A percentile compares a stretch with the other conserved stretches of the same genome.
These are phyloP conservation scores for Pseudachorutes palmiensis DNA, from an alignment of 1,140 invertebrate species.

Conservation along the genomic window DNA sequence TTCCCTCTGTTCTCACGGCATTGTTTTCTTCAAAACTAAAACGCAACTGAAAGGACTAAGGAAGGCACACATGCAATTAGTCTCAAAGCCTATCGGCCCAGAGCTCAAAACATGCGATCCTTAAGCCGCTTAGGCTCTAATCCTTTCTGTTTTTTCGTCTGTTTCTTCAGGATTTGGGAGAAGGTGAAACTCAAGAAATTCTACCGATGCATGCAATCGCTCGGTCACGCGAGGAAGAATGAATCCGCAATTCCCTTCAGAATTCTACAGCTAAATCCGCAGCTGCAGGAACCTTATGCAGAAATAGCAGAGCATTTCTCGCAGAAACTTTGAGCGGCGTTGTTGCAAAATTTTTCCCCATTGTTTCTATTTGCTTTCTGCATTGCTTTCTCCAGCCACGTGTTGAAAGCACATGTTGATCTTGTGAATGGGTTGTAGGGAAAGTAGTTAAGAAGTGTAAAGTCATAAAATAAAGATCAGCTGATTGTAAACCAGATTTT, in stretches of 20 bases:
- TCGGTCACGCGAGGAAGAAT: constrained; percentile 1
- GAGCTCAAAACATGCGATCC: constrained; percentile 10
- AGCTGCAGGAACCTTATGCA: no score
- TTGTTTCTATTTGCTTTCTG: no score
- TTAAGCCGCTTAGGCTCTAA: not conserved
- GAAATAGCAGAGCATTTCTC: no score
- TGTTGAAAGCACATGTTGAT: not conserved
- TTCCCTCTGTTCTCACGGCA: constrained; percentile 26
- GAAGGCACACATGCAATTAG: constrained; percentile 17
- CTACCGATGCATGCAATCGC: not conserved
- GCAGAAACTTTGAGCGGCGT: no score
- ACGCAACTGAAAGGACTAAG: not conserved
- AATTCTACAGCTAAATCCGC: no score
- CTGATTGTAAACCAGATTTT: constrained; percentile 9
- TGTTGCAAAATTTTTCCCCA: no score
- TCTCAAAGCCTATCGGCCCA: not conserved
- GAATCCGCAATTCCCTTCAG: no score
- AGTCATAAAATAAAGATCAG: constrained; percentile 6
- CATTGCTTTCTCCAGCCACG: no score
- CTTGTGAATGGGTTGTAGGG: not conserved
- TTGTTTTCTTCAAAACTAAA: not conserved
- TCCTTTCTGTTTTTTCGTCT: not conserved
- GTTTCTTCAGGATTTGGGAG: not conserved
- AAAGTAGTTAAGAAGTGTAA: constrained; percentile 3
- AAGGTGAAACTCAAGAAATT: constrained; percentile 12